Percentiles rank a stretch among this genome's conserved stretches.
Evolutionary conservation across 2,797 vertebrate genomes (phyloP).

Genomic region (Linurgus olivaceus): DNA sequence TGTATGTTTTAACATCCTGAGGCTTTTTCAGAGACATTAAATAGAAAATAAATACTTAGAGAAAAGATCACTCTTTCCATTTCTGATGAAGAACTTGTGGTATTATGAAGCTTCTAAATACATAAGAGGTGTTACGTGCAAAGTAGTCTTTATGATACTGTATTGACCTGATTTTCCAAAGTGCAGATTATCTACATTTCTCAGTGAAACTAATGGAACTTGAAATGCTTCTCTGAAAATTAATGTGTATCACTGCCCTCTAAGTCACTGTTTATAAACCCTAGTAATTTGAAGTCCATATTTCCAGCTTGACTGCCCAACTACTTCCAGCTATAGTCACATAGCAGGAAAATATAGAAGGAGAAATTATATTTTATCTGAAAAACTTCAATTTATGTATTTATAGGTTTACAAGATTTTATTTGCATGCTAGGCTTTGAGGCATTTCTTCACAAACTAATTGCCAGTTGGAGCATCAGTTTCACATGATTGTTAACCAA

Average conservation of each 20-base stretch:
- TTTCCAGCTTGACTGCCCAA: background rate
- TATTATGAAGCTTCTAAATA: background rate
- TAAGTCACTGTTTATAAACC: constrained; percentile 38
- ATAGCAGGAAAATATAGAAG: background rate
- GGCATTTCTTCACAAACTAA: background rate
- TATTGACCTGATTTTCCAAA: constrained; percentile 17
- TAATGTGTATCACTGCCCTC: background rate
- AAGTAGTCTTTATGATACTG: background rate
- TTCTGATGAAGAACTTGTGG: background rate
- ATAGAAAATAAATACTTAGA: constrained; percentile 3
- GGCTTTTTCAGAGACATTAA: background rate
- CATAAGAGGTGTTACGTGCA: background rate
- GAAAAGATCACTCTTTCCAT: background rate
- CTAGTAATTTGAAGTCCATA: background rate
- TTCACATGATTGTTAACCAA: background rate
- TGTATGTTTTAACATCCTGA: background rate
- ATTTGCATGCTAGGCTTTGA: background rate
- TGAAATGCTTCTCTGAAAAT: constrained; percentile 43
- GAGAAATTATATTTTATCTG: background rate
- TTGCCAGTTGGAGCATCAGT: background rate
- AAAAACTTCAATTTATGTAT: background rate
- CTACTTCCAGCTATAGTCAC: background rate
- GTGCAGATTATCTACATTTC: background rate
- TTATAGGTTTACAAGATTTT: background rate
- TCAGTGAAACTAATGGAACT: constrained; percentile 6